Base-by-base conservation (phyloP, 2,113 vertebrate genomes). In the Ceyx margarethae region DNA sequence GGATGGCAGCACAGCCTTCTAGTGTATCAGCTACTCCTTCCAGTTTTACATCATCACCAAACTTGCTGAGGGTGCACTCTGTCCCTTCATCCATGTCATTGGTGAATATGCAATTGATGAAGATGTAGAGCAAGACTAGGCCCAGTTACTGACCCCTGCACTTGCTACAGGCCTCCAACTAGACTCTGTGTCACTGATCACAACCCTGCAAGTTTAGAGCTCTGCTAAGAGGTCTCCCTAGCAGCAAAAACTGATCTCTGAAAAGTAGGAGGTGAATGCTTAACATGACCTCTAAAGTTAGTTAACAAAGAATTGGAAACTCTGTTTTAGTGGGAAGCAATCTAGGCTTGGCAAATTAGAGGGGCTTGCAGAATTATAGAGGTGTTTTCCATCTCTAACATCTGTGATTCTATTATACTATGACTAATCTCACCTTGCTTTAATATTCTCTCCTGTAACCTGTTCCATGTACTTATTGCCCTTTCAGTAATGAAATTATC, bases 401-500 rank as follows among this genome's bases (percentile, higher is more conserved):
- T 56, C 15, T 67, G 0, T 65, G 40, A 82, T 93, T 91, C 84
- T 71, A 18, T 82, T 93, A 56, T 26, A 15, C 29, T 7, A 10
- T 91, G 91, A 92, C 56, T 92, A 71, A 92, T 77, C 60, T 93
- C 43, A 81, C 57, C 57, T 75, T 87, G 40, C 26, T 91, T 54
- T 74, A 77, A 67, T 91, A 71, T 67, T 85, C 28, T 67, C 33
- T 80, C 23, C 51, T 85, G 68, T 71, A 91, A 89, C 75, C 81
- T 91, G 31, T 74, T 92, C 76, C 60, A 57, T 37, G 53, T 67
- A 73, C 35, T 71, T 77, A 74, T 6, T 94, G 60, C 46, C 81
- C 81, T 94, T 87, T 83, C 81, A 89, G 43, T 83, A 92, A 92
- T 81, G 31, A 15, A 81, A 26, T 95, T 91, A 74, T 74, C 43